Percentiles rank a stretch among this genome's conserved stretches.
These are phyloP conservation scores for Idaea straminata DNA, from an alignment of 2,888 invertebrate genomes.

Conservation along the genomic window DNA sequence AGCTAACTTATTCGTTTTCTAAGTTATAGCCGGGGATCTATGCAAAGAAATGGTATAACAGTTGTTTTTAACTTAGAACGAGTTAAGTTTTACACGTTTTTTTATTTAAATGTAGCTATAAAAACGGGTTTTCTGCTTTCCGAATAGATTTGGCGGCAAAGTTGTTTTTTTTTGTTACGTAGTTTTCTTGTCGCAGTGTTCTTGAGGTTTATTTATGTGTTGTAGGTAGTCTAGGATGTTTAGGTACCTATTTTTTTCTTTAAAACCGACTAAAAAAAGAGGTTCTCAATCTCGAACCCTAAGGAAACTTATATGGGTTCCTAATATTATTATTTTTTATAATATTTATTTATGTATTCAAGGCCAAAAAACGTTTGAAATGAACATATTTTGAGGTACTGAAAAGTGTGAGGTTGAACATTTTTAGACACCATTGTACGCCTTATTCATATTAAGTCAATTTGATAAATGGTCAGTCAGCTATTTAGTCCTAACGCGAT, in stretches of 20 bases:
- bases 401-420: too few relatives aligned
- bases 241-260: not conserved
- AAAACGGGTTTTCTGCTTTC: constrained; percentile 13
- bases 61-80: constrained; percentile 25
- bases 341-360: too few relatives aligned
- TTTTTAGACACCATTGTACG: too few relatives aligned
- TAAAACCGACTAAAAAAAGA: not conserved
- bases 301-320: too few relatives aligned
- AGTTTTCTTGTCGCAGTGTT: not conserved
- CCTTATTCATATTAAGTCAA: too few relatives aligned
- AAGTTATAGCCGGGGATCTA: not conserved
- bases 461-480: too few relatives aligned
- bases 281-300: too few relatives aligned
- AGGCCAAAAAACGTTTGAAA: too few relatives aligned
- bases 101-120: constrained; percentile 30
- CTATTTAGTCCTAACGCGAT: too few relatives aligned
- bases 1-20: not conserved
- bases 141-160: not conserved
- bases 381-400: too few relatives aligned
- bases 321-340: too few relatives aligned
- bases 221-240: not conserved
- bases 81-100: constrained; percentile 26
- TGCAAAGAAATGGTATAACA: not conserved
- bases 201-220: not conserved
- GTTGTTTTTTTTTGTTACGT: not conserved